phyloP scores from a whole-genome alignment of 2,888 invertebrate genomes.

The Balanococcus diminutus region DNA sequence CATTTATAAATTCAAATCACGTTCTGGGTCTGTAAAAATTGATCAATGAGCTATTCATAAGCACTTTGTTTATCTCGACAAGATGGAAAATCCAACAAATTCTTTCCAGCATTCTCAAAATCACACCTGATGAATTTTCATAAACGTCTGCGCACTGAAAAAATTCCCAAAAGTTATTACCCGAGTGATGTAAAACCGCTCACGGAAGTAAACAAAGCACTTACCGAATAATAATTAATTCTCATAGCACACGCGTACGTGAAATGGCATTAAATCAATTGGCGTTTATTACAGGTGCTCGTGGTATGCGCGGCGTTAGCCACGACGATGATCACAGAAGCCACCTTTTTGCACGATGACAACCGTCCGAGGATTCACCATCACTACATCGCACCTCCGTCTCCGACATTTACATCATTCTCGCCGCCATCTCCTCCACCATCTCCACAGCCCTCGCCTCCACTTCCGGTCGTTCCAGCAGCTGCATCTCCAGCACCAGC shows the following conservation, averaged over 20 bases:
- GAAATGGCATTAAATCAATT: background rate
- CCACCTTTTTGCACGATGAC: background rate
- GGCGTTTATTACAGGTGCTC: background rate
- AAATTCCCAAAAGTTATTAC: background rate
- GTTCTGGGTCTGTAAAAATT: background rate
- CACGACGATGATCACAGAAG: background rate
- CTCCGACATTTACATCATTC: conserved; percentile 59
- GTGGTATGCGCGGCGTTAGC: background rate
- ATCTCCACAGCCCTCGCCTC: background rate
- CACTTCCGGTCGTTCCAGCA: background rate
- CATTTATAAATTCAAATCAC: background rate
- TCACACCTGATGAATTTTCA: background rate
- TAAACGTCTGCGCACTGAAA: background rate
- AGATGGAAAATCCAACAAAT: background rate
- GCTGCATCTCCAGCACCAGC: conserved; percentile 38
- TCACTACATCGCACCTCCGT: conserved; percentile 59
- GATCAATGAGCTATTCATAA: background rate
- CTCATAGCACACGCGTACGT: background rate
- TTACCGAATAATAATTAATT: background rate
- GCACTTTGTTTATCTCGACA: background rate
- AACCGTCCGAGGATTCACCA: background rate
- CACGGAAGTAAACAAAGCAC: background rate
- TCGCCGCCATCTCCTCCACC: conserved; percentile 52
- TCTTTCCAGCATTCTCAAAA: background rate
- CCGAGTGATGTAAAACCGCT: background rate